Evolutionary conservation across 2,888 invertebrate species (phyloP).

Genomic region (Machimus atricapillus): DNA sequence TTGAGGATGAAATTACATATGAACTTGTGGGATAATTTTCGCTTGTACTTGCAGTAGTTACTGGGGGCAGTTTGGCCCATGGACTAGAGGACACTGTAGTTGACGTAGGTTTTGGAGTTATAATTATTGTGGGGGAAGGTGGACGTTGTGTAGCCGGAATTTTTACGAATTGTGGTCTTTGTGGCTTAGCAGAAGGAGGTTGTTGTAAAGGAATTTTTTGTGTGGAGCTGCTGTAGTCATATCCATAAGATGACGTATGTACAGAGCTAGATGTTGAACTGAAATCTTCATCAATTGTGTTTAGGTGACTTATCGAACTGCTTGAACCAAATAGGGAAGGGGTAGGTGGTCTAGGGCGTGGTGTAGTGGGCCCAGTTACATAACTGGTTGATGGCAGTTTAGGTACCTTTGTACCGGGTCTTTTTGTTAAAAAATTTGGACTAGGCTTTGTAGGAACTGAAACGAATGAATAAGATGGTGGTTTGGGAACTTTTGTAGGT

Average conservation of each 20-base stretch:
- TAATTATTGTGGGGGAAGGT: conserved; percentile 70
- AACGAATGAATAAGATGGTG: conserved; percentile 51
- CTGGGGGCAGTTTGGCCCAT: conserved; percentile 50
- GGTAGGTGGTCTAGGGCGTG: conserved; percentile 61
- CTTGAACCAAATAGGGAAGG: conserved; percentile 49
- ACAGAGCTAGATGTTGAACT: conserved; percentile 45
- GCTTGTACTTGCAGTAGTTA: conserved; percentile 21
- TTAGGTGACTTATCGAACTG: not conserved
- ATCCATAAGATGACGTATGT: conserved; percentile 64
- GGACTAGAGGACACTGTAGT: conserved; percentile 54
- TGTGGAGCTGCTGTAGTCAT: conserved; percentile 60
- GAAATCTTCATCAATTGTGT: conserved; percentile 57
- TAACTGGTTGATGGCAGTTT: conserved; percentile 64
- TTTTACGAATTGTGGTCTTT: conserved; percentile 48
- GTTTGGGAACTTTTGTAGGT: conserved; percentile 51
- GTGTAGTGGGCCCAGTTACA: conserved; percentile 64
- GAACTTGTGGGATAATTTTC: conserved; percentile 61
- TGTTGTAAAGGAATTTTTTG: conserved; percentile 45
- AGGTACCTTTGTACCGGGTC: conserved; percentile 49
- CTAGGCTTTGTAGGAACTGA: not conserved
- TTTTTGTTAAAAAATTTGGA: not conserved
- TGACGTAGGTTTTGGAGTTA: conserved; percentile 72
- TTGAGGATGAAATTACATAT: conserved; percentile 57
- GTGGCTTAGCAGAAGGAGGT: conserved; percentile 42
- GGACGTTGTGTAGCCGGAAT: conserved; percentile 64